These are phyloP conservation scores for Drosophila eohydei DNA, from an alignment of 2,888 invertebrate species.

Conservation along the genomic window DNA sequence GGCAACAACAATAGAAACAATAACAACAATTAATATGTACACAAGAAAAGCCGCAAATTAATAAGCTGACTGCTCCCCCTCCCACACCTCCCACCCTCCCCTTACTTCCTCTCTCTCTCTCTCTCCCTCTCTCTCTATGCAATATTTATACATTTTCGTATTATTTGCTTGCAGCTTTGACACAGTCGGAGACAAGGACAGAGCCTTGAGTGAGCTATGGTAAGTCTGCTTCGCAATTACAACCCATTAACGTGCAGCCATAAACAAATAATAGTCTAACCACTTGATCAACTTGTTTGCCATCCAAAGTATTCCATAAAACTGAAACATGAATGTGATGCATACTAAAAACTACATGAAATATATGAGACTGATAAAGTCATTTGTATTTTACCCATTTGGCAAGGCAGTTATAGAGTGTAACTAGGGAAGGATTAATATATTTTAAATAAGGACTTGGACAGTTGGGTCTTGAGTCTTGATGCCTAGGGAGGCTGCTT, in stretches of 20 bases:
- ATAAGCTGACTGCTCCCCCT: conserved; percentile 55
- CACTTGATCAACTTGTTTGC: conserved; percentile 33
- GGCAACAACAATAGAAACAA: conserved; percentile 33
- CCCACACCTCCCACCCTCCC: too few species aligned
- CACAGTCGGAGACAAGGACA: conserved; percentile 12
- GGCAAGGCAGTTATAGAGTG: too few species aligned
- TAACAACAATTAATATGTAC: conserved; percentile 69
- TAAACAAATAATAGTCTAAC: conserved; percentile 31
- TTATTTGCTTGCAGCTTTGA: conserved; percentile 43
- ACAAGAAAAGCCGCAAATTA: conserved; percentile 67
- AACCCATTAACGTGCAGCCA: conserved; percentile 14
- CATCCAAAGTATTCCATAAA: conserved; percentile 2
- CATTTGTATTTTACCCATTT: not conserved
- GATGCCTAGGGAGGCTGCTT: too few species aligned
- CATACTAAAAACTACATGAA: not conserved
- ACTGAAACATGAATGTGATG: not conserved
- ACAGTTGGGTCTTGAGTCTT: too few species aligned
- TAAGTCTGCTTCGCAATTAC: conserved; percentile 48
- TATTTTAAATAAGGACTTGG: too few species aligned
- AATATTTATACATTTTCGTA: not conserved
- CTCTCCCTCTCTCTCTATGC: not conserved
- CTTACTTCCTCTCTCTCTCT: conserved; percentile 23
- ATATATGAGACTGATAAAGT: not conserved
- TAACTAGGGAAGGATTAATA: too few species aligned
- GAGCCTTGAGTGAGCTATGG: conserved; percentile 49